Base-by-base conservation (phyloP, 37 sponge, comb jelly and placozoan species). In the Chondrilla cf. caribensis region DNA sequence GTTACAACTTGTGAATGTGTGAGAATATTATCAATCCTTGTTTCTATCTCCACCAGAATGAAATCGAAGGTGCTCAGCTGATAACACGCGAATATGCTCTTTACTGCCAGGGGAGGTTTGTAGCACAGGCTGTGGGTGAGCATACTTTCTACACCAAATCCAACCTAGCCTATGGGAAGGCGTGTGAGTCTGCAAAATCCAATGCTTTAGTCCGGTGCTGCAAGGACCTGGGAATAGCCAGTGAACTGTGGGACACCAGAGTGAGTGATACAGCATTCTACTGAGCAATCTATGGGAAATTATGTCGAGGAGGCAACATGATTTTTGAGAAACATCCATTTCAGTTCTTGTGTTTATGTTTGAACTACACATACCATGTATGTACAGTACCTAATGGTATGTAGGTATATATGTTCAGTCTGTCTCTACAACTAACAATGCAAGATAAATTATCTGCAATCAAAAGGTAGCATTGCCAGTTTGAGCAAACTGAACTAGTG, bases 151-250 rank as follows among this genome's bases (percentile, higher is more conserved):
- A 90, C 81, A 86, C 78, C 58, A 86, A 78, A 60, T 47, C 29
- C 72, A 87, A 70, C 55, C 79, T 87, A 26, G 62, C 66, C n/a
- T 90, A 85, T 83, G 96, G 96, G n/a, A 93, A 87, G 38, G 94
- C 96, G 0, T 83, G 88, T 79, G 96, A 95, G 67, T 87, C 91
- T 2, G 93, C 96, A 58, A 93, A 93, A 65, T 93, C 93, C 38
- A 93, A 90, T 80, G 96, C 96, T 43, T 82, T 95, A 42, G 90
- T 82, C 83, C 54, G 96, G 35, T 95, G 96, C 59, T 95, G 96
- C 70, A 95, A 95, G 84, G 96, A 95, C 62, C 78, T 95, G 66
- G 96, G 96, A 21, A 66, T 95, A 15, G 91, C 94, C 82, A 90
- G 91, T 44, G 94, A 93, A 43, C 92, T 95, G 19, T 93, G 94